These are phyloP conservation scores for Dolichotis patagonum DNA, from an alignment of 2,113 vertebrate species.

Conservation along the genomic window DNA sequence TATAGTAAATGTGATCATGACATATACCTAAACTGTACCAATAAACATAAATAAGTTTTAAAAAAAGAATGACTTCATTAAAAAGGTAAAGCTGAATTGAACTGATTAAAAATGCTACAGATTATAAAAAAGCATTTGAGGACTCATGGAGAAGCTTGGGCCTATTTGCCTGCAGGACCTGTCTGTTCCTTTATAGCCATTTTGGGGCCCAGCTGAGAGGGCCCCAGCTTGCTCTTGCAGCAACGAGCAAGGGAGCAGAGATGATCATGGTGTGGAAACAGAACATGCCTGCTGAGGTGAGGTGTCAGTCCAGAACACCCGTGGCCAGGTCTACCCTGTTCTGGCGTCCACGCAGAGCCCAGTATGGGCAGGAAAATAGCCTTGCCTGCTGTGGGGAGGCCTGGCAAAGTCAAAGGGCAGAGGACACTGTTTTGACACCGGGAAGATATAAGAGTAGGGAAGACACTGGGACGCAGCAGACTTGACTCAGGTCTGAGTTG, in stretches of 20 bases:
- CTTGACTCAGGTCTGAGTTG: neutral
- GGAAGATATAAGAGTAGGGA: neutral
- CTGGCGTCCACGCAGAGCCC: too few species aligned
- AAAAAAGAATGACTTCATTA: neutral
- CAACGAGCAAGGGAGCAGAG: neutral
- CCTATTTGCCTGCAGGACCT: neutral
- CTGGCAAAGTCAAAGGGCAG: neutral
- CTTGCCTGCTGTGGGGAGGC: neutral
- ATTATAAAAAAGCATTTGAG: neutral
- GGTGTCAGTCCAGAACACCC: neutral
- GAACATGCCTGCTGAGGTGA: neutral
- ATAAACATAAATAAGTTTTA: neutral
- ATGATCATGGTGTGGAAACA: neutral
- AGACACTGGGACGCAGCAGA: neutral
- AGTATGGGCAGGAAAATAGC: neutral
- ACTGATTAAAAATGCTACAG: neutral
- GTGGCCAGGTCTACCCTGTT: neutral
- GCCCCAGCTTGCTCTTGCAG: neutral
- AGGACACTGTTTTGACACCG: neutral
- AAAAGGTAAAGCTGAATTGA: neutral
- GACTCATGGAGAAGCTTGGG: neutral
- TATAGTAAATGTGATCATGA: neutral
- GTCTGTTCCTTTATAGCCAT: neutral
- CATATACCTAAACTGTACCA: neutral
- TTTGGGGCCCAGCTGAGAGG: neutral